These are phyloP conservation scores for Bubo blakistoni DNA, from an alignment of 2,113 vertebrate genomes.

Conservation along the genomic window DNA sequence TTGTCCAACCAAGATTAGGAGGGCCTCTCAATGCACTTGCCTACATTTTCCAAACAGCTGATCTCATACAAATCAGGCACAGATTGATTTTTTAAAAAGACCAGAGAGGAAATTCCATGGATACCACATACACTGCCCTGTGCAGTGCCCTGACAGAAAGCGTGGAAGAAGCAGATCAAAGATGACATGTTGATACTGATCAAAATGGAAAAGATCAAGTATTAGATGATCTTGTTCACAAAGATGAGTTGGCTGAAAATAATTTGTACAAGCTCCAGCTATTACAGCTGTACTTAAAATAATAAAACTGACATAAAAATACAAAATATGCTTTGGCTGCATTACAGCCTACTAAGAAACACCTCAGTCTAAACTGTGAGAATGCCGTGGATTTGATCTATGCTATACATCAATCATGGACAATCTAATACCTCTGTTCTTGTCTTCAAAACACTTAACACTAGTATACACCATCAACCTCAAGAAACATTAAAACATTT, in stretches of 20 bases:
- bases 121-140: neutral
- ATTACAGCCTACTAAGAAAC: neutral
- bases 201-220: neutral
- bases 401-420: neutral
- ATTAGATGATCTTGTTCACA: neutral
- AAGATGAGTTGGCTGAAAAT: neutral
- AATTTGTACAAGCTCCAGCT: neutral
- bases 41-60: neutral
- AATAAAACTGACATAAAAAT: neutral
- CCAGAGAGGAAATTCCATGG: fast-evolving
- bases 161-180: neutral
- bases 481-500: neutral
- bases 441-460: neutral
- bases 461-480: neutral
- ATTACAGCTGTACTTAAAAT: neutral
- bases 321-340: neutral
- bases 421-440: neutral
- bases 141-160: neutral
- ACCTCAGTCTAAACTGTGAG: neutral
- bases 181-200: neutral
- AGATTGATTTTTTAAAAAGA: neutral
- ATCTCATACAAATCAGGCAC: neutral
- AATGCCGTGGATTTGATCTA: neutral
- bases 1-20: fast-evolving
- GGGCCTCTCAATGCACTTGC: neutral